A percentile compares a stretch with the other conserved stretches of the same genome.
Evolutionary conservation across 2,113 vertebrate genomes (phyloP).

Genomic region (Lycaon pictus): DNA sequence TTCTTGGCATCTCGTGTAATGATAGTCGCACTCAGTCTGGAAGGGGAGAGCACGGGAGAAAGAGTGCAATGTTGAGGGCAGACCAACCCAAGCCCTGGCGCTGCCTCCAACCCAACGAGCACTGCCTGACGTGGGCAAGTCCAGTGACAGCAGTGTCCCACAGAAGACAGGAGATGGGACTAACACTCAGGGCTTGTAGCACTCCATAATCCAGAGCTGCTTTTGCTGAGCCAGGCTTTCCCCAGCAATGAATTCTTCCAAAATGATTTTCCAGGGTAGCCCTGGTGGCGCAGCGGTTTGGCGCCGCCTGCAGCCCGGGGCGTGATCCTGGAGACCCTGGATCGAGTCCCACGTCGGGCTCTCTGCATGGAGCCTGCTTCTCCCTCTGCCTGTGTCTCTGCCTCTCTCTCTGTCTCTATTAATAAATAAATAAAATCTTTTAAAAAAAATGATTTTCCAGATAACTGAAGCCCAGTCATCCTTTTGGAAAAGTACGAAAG

Average conservation of each 20-base stretch:
- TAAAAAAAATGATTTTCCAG: background rate
- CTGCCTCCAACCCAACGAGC: background rate
- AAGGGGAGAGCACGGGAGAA: background rate
- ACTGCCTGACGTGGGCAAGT: fast-evolving
- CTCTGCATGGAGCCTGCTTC: too few species aligned
- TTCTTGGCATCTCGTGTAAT: background rate
- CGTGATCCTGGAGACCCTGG: too few species aligned
- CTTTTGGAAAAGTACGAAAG: background rate
- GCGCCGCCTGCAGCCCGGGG: too few species aligned
- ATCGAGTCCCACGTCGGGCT: too few species aligned
- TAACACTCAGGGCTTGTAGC: background rate
- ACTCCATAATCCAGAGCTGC: background rate
- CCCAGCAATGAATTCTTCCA: background rate
- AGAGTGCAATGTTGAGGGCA: background rate
- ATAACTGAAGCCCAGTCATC: background rate
- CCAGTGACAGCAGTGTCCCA: background rate
- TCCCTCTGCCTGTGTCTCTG: too few species aligned
- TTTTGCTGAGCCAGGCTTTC: background rate
- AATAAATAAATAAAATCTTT: too few species aligned
- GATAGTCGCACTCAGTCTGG: background rate
- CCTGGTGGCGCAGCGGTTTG: too few species aligned
- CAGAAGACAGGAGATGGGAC: fast-evolving
- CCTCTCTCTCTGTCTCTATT: too few species aligned
- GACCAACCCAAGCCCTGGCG: background rate
- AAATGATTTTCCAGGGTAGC: background rate